Conservation (phyloP, 2,888 invertebrate genomes). For the Nycteola revayana region DNA sequence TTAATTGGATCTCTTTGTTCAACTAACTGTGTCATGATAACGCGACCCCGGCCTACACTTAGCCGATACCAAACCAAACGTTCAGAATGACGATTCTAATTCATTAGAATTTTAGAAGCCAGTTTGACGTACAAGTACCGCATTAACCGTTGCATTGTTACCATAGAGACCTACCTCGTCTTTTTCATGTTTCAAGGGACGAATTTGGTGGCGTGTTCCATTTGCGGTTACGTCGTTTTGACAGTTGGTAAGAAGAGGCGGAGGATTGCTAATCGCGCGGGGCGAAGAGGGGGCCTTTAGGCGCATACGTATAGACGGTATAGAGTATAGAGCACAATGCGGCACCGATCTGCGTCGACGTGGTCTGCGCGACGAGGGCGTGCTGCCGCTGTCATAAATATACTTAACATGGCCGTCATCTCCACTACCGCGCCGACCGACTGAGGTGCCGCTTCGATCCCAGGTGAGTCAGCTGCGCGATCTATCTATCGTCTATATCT, state of each 20-base stretch:
- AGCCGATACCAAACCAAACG: constrained; percentile 5
- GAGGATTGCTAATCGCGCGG: constrained; percentile 25
- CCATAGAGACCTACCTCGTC: constrained; percentile 29
- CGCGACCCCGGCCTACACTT: constrained; percentile 11
- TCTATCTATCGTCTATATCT: constrained; percentile 8
- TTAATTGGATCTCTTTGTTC: constrained; percentile 13
- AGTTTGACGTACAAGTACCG: constrained; percentile 17
- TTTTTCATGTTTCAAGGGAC: constrained; percentile 23
- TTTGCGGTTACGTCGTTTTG: constrained; percentile 37
- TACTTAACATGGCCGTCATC: constrained; percentile 42
- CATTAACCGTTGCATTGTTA: constrained; percentile 31
- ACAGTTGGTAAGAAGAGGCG: constrained; percentile 16
- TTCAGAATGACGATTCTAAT: constrained; percentile 9
- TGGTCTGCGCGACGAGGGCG: constrained; percentile 60
- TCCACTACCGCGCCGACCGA: constrained; percentile 45
- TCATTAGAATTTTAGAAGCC: no score
- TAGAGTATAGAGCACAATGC: constrained; percentile 69
- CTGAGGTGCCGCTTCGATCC: constrained; percentile 28
- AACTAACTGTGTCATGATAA: constrained; percentile 22
- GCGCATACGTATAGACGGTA: constrained; percentile 60
- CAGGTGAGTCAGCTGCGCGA: constrained; percentile 68
- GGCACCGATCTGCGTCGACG: constrained; percentile 70
- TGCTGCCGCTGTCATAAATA: constrained; percentile 57
- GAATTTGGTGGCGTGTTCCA: constrained; percentile 22
- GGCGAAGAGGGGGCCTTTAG: constrained; percentile 33